Percentiles rank a stretch among this genome's conserved stretches.
Evolutionary conservation across 2,888 invertebrate species (phyloP).

Genomic region (Acrobasis suavella): DNA sequence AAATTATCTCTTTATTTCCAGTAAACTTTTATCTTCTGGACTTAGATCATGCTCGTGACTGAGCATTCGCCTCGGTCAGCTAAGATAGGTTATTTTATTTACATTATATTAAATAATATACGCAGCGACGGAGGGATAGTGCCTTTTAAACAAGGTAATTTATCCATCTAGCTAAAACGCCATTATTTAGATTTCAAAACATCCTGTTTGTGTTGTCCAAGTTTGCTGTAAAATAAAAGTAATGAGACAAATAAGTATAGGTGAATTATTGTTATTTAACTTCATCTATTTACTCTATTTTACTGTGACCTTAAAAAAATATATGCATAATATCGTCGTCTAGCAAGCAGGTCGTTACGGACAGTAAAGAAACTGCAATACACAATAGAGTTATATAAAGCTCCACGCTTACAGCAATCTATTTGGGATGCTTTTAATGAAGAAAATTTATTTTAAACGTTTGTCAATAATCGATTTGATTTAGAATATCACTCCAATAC

Average conservation of each 20-base stretch:
- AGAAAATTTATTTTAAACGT: not conserved
- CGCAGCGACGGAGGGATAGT: too few relatives aligned
- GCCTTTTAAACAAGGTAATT: too few relatives aligned
- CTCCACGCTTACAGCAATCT: not conserved
- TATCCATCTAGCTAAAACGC: too few relatives aligned
- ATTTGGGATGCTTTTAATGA: conserved; percentile 15
- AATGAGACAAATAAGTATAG: too few relatives aligned
- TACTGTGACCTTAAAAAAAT: not conserved
- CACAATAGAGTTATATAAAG: conserved; percentile 9
- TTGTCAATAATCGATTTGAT: conserved; percentile 10
- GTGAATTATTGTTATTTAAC: too few relatives aligned
- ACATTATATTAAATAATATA: too few relatives aligned
- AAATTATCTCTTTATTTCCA: not conserved
- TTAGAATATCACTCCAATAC: not conserved
- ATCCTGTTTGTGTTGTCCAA: too few relatives aligned
- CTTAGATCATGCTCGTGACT: not conserved
- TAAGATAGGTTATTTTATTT: too few relatives aligned
- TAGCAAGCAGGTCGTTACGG: not conserved
- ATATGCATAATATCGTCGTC: not conserved
- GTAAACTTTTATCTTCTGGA: not conserved
- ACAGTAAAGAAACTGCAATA: not conserved
- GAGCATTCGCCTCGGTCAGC: not conserved
- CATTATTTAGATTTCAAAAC: too few relatives aligned
- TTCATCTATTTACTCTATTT: too few relatives aligned
- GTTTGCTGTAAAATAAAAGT: too few relatives aligned